Conservation (phyloP, 1,140 invertebrate genomes). For the Teleogryllus occipitalis region DNA sequence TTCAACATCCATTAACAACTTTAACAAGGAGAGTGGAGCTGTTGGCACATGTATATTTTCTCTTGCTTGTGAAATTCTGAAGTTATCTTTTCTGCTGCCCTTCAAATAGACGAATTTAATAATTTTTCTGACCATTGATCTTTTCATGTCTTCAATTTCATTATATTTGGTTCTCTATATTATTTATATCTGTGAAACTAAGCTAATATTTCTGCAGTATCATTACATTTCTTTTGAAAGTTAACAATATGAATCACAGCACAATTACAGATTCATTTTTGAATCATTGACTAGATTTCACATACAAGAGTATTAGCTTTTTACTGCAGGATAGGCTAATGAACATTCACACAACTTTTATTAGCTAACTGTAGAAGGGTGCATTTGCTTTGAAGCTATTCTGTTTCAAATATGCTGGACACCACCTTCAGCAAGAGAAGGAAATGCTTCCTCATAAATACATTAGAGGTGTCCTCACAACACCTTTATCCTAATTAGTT, state of each 20-base stretch:
- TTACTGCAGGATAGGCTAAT: neutral
- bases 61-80: neutral
- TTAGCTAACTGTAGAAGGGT: neutral
- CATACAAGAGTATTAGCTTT: neutral
- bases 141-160: neutral
- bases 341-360: neutral
- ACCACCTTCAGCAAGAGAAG: too few species aligned
- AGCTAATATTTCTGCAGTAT: neutral
- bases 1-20: constrained; percentile 5
- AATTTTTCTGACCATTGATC: neutral
- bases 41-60: neutral
- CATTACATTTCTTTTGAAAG: neutral
- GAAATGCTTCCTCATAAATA: too few species aligned
- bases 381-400: too few species aligned
- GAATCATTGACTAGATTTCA: neutral
- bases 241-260: neutral
- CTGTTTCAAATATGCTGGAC: neutral
- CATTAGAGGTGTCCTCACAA: too few species aligned
- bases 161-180: neutral
- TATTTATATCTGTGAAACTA: neutral
- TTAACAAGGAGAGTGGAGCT: neutral
- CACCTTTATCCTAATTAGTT: too few species aligned
- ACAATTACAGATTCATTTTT: neutral
- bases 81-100: neutral
- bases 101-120: neutral